phyloP scores from a whole-genome alignment of 2,888 invertebrate genomes.

The Octonoba sinensis region DNA sequence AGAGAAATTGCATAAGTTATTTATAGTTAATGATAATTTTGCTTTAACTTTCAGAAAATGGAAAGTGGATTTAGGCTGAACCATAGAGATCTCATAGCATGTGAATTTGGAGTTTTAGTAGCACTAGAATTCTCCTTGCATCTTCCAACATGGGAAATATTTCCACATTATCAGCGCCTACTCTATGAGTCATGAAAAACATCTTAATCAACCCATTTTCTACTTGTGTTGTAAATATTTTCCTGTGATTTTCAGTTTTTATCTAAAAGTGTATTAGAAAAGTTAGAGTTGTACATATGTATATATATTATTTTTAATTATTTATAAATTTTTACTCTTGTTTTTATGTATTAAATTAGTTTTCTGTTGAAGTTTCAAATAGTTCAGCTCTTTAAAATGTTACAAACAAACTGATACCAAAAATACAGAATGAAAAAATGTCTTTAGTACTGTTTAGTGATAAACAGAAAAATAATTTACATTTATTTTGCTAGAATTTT shows the following conservation, averaged over 20 bases:
- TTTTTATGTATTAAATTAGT: neutral
- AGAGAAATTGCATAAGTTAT: no score
- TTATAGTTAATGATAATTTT: neutral
- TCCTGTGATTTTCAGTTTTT: neutral
- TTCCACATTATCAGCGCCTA: constrained; percentile 94
- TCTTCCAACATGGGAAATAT: constrained; percentile 90
- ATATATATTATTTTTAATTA: constrained; percentile 1
- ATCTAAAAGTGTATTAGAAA: neutral
- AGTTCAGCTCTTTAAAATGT: no score
- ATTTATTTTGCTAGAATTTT: no score
- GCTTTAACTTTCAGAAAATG: constrained; percentile 78
- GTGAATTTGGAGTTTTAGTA: constrained; percentile 94
- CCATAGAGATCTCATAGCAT: constrained; percentile 88
- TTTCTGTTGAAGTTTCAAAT: no score
- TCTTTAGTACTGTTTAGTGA: no score
- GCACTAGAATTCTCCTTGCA: constrained; percentile 95
- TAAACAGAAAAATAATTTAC: no score
- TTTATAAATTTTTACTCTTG: neutral
- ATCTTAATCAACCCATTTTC: neutral
- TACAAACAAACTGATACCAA: no score
- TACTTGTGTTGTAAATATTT: neutral
- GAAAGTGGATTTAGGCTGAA: constrained; percentile 91
- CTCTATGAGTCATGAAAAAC: constrained; percentile 86
- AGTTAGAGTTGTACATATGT: neutral
- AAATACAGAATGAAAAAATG: no score